A percentile compares a stretch with the other conserved stretches of the same genome.
These are phyloP conservation scores for Rapana venosa DNA, from an alignment of 2,888 invertebrate genomes.

Conservation along the genomic window DNA sequence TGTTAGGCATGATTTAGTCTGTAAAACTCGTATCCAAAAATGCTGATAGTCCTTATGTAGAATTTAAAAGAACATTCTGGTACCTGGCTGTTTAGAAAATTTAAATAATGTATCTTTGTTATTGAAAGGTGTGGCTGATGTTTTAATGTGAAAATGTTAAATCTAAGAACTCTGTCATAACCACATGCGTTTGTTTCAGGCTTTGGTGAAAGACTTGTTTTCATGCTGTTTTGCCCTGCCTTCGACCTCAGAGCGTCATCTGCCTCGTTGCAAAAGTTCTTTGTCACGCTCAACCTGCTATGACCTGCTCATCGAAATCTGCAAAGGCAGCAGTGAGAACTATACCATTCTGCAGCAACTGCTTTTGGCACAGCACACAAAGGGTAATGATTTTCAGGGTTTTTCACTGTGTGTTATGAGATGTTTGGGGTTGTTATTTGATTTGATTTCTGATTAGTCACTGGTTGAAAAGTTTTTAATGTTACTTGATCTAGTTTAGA, in stretches of 20 bases:
- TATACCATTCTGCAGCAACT: conserved; percentile 90
- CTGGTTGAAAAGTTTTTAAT: too few species aligned
- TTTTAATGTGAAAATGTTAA: too few species aligned
- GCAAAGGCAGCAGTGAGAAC: conserved; percentile 90
- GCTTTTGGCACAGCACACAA: conserved; percentile 88
- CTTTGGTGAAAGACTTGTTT: conserved; percentile 83
- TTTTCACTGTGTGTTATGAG: neutral
- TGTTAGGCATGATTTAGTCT: too few species aligned
- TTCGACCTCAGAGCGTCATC: conserved; percentile 86
- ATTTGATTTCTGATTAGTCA: neutral
- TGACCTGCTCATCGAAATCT: conserved; percentile 92
- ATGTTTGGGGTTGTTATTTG: neutral
- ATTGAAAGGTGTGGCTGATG: too few species aligned
- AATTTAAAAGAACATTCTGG: too few species aligned
- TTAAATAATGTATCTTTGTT: too few species aligned
- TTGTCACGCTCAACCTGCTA: conserved; percentile 93
- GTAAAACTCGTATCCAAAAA: too few species aligned
- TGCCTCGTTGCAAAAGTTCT: conserved; percentile 94
- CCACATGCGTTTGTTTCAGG: conserved; percentile 56
- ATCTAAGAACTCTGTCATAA: neutral
- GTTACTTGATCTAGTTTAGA: too few species aligned
- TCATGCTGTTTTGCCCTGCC: conserved; percentile 94
- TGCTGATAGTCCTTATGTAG: too few species aligned
- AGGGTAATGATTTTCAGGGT: conserved; percentile 61
- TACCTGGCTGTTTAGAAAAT: too few species aligned